Evolutionary conservation across 2,113 vertebrate species (phyloP), one percentile per base, ranked within the genome.

Genomic region (Xerus inauris): DNA sequence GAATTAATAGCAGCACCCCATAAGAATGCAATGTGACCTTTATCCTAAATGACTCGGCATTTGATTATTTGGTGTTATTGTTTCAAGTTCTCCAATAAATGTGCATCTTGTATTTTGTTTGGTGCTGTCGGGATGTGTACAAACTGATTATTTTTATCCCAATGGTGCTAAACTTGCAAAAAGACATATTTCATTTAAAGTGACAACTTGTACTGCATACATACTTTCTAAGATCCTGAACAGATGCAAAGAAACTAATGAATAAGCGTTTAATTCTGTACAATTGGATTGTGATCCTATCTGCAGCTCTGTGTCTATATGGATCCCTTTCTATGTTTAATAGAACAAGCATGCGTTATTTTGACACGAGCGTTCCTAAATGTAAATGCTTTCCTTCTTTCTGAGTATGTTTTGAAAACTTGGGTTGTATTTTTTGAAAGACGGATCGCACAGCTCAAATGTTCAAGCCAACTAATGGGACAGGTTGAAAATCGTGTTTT

Each of bases 211-310:
- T 73, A 0, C 57, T 30, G 49, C 57, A 17, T 28, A 6, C 8
- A 3, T 22, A 1, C 8, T 24, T 20, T 54, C 79, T 83, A 19
- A 90, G 38, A 75, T 9, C 49, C 49, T 65, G 20, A 17, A 19
- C n/a, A 2, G 6, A 30, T 3, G 1, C 12, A 0, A 0, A 20
- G 1, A 8, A 10, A 0, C 26, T 12, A 8, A 3, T 8, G 10
- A 8, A 19, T 16, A n/a, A 47, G 14, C n/a, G 2, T 28, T 40
- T 2, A 28, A 28, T 51, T 38, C 40, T 22, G 13, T 13, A 8
- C 38, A 19, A 1, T 17, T 3, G 14, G 32, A 9, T 13, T 3
- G 3, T 11, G 47, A 19, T 17, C 3, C 6, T 4, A 0, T 0
- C 1, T 6, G 1, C 19, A 3, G 26, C 1, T 42, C 12, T n/a